A percentile compares a stretch with the other conserved stretches of the same genome.
These are phyloP conservation scores for Ardeotis arabs DNA, from an alignment of 2,113 vertebrate species.

Conservation along the genomic window DNA sequence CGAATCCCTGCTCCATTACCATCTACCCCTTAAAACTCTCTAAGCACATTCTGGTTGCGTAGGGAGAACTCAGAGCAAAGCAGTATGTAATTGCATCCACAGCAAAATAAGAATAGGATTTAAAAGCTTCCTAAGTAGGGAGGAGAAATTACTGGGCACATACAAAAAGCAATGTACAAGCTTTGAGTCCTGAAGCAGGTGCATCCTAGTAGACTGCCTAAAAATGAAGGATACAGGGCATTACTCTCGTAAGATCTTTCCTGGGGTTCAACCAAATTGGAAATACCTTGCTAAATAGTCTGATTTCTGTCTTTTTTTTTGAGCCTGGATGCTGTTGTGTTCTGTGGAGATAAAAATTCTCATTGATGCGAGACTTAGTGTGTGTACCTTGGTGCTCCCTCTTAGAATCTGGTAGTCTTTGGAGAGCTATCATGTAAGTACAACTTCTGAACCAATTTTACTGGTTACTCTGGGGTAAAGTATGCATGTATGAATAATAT, in stretches of 20 bases:
- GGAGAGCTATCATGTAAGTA: neutral
- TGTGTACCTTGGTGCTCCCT: neutral
- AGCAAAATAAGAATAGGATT: neutral
- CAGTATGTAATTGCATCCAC: neutral
- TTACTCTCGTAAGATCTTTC: neutral
- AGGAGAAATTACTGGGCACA: neutral
- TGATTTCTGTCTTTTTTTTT: neutral
- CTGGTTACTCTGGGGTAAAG: neutral
- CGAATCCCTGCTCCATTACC: neutral
- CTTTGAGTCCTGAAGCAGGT: neutral
- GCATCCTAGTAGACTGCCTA: neutral
- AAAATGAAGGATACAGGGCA: neutral
- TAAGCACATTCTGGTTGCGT: neutral
- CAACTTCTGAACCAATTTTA: neutral
- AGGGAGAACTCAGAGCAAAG: neutral
- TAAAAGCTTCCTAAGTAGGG: neutral
- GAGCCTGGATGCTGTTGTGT: neutral
- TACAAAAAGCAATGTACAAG: neutral
- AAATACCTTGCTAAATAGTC: neutral
- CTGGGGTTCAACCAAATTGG: neutral
- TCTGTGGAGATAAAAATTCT: neutral
- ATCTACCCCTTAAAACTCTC: neutral
- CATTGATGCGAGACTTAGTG: neutral
- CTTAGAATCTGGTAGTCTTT: neutral
- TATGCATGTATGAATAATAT: neutral